These are phyloP conservation scores for Mycetomoellerius zeteki DNA, from an alignment of 1,140 invertebrate genomes.

Conservation along the genomic window DNA sequence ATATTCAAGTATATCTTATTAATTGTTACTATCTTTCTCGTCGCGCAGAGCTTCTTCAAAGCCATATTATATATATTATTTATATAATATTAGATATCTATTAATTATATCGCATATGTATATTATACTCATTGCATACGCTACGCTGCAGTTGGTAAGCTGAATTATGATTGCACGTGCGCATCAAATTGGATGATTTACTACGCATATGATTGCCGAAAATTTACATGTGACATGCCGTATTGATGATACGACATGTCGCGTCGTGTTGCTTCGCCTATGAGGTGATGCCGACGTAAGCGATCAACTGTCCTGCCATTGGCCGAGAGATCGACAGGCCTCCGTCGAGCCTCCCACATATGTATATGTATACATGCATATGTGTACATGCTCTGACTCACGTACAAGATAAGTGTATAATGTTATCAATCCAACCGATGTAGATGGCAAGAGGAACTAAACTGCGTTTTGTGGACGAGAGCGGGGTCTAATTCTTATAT, in stretches of 20 bases:
- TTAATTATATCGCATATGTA: no score
- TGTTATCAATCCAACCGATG: neutral
- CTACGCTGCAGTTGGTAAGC: no score
- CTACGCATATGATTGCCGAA: neutral
- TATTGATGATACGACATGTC: neutral
- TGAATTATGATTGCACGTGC: neutral
- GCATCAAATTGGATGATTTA: neutral
- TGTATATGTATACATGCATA: no score
- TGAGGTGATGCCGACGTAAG: slow-evolving; percentile 64
- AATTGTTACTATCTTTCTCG: no score
- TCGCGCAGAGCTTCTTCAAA: no score
- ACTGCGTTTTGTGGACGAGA: neutral
- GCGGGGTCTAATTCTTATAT: neutral
- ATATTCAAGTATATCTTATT: no score
- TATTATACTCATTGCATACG: no score
- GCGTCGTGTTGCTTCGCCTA: slow-evolving; percentile 24
- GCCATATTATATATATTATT: no score
- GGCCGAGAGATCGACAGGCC: slow-evolving; percentile 68
- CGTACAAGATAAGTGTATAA: neutral
- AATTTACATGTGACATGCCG: neutral
- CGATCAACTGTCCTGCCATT: slow-evolving; percentile 43
- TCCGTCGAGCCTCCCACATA: slow-evolving; percentile 69
- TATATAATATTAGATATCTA: no score
- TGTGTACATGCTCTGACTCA: slow-evolving; percentile 60
- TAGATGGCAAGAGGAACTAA: neutral